Conservation (phyloP, 2,888 invertebrate species). For the Euzophera pinguis region DNA sequence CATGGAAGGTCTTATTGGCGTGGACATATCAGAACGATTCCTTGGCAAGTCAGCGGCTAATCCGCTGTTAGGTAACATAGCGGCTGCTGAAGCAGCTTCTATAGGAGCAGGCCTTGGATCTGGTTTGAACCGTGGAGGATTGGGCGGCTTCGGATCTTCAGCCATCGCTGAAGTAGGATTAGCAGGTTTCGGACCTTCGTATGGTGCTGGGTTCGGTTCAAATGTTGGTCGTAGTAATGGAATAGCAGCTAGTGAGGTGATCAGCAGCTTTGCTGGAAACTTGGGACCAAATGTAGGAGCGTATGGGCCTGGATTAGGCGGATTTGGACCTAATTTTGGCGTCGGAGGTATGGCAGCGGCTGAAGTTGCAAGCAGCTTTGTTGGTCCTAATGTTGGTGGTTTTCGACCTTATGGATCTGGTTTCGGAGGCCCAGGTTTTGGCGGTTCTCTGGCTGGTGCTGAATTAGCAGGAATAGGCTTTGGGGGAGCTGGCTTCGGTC, state of each 20-base stretch:
- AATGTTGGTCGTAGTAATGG: background rate
- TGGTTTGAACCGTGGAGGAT: background rate
- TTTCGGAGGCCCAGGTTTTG: background rate
- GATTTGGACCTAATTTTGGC: background rate
- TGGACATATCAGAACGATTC: constrained; percentile 12
- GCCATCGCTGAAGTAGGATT: background rate
- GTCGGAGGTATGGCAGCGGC: background rate
- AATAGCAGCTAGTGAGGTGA: background rate
- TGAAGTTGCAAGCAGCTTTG: background rate
- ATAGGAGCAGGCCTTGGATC: background rate
- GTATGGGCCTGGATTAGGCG: background rate
- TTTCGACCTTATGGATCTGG: background rate
- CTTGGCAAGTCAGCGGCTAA: background rate
- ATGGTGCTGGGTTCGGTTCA: constrained; percentile 3
- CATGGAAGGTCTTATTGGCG: constrained; percentile 13
- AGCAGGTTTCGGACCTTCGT: background rate
- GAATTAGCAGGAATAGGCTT: background rate
- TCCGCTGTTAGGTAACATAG: background rate
- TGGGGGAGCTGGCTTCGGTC: background rate
- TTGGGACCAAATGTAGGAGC: constrained; percentile 3
- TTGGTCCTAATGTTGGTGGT: background rate
- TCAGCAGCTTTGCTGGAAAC: background rate
- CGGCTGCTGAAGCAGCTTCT: constrained; percentile 1
- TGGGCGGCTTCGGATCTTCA: background rate
- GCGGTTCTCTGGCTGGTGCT: background rate